These are phyloP conservation scores for Regulus satrapa DNA, from an alignment of 2,113 vertebrate genomes.

Conservation along the genomic window DNA sequence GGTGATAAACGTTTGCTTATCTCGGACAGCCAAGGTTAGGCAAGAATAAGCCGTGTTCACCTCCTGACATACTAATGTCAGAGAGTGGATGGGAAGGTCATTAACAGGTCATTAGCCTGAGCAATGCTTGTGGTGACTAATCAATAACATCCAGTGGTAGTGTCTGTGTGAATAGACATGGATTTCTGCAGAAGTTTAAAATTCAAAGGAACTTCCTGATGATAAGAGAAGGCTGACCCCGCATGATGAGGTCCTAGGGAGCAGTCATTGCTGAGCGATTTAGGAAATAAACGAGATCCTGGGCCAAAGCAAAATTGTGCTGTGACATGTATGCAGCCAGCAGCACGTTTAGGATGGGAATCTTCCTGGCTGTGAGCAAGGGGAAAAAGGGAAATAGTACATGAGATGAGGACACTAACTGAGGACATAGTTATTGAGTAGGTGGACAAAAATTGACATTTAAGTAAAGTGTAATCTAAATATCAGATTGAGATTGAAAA, in stretches of 20 bases:
- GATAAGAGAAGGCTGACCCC: not conserved
- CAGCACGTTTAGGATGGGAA: not conserved
- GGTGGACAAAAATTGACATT: not conserved
- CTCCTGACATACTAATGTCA: not conserved
- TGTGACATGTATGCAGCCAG: not conserved
- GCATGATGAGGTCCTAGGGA: not conserved
- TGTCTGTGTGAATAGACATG: not conserved
- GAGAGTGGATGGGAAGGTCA: not conserved
- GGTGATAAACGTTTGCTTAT: not conserved
- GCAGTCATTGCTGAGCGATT: not conserved
- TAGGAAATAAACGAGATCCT: not conserved
- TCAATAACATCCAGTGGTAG: not conserved
- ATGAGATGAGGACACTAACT: not conserved
- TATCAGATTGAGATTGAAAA: not conserved
- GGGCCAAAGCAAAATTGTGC: not conserved
- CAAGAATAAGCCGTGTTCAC: not conserved
- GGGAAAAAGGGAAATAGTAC: not conserved
- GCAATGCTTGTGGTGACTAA: not conserved
- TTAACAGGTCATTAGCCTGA: not conserved
- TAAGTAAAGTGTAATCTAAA: not conserved
- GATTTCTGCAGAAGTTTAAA: not conserved
- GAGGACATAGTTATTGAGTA: not conserved
- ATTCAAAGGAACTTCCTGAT: not conserved
- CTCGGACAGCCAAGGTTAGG: not conserved
- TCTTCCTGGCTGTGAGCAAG: not conserved